Base-by-base conservation (phyloP, 2,113 vertebrate genomes). In the zebrafish (Danio rerio) region DNA sequence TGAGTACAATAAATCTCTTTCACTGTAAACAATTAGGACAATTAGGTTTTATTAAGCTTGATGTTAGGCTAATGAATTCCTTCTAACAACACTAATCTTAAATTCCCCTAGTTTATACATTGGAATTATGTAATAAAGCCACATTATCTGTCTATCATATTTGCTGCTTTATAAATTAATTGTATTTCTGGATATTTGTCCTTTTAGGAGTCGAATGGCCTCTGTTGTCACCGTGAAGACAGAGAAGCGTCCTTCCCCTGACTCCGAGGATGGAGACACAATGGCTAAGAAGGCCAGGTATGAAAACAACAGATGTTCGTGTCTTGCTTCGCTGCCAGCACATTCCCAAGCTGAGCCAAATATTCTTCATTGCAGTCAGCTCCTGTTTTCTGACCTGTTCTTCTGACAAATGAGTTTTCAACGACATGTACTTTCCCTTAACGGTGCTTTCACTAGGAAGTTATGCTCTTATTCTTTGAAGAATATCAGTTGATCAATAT, bases 241-340 rank as follows among this genome's bases (percentile, higher is more conserved):
- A 88, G 94, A 92, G 89, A 95, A 93, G 92, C 93, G 94, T 79
- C 83, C 90, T 18, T 89, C 92, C 78, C 85, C 93, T 88, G 94
- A 92, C 83, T 92, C 94, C 89, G 94, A 92, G 89, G 95, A 96
- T 95, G 95, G 92, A 82, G 92, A 94, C 86, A 95, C 95, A 9
- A 94, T 96, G 83, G 90, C 95, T 52, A 98, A 98, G 91, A 98
- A 97, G 87, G 96, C 96, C 91, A 97, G 96, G 97, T 99, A 93
- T 92, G 68, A 73, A 72, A 55, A 47, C 58, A 55, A 12, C 47
- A 78, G 49, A 70, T 61, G 20, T 83, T 79, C 1, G 2, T 18
- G 21, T 55, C 31, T 66, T 79, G 31, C 16, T 79, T 66, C 13
- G 13, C 45, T 40, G 43, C 58, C 45, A n/a, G 58, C 77, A 66